Evolutionary conservation across 30 jellyfish, hydroid and myxozoan species (phyloP).

Genomic region (Sanderia malayensis): DNA sequence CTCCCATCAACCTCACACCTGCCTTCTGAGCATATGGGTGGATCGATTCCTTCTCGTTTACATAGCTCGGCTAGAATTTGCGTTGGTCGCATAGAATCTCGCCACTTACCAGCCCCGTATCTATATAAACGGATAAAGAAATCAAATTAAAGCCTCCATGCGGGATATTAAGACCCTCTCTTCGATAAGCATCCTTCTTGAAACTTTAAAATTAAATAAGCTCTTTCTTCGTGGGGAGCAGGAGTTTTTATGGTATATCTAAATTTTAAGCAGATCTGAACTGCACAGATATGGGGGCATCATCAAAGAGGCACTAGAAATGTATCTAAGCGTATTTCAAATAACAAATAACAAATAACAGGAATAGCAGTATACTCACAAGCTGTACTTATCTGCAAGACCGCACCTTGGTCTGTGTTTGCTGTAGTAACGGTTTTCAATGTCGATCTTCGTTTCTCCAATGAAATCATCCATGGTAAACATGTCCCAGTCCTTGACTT

Average conservation of each 20-base stretch:
- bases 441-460: constrained; percentile 91
- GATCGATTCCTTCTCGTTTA: constrained; percentile 35
- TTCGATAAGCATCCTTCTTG: no score
- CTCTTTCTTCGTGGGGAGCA: no score
- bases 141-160: no score
- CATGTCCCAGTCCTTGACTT: constrained; percentile 77
- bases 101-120: constrained; percentile 57
- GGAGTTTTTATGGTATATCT: no score
- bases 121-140: no score
- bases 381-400: constrained; percentile 49
- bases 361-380: constrained; percentile 64
- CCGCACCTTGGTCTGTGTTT: constrained; percentile 88
- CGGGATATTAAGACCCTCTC: no score
- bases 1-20: constrained; percentile 39
- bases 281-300: no score
- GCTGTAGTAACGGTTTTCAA: constrained; percentile 87
- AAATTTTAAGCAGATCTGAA: no score
- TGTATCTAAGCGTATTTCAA: no score
- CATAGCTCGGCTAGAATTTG: constrained; percentile 39
- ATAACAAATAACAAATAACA: no score
- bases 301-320: no score
- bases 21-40: constrained; percentile 34
- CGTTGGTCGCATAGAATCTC: constrained; percentile 52
- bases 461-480: constrained; percentile 75
- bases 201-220: no score